These are phyloP conservation scores for Agapornis roseicollis DNA, from an alignment of 2,113 vertebrate species.

Conservation along the genomic window DNA sequence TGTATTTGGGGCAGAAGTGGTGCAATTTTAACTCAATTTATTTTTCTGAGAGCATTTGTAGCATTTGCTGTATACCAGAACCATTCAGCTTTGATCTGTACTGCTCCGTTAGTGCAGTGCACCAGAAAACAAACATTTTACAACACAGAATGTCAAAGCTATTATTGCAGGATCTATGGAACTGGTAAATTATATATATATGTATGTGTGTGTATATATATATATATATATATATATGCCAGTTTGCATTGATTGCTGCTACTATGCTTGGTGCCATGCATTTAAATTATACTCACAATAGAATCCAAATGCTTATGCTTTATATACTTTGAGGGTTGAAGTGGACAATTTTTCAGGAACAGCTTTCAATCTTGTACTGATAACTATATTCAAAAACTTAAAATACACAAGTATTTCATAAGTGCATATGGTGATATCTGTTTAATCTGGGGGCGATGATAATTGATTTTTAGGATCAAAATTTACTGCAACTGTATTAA, in stretches of 20 bases:
- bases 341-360: neutral
- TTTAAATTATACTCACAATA: neutral
- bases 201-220: neutral
- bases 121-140: neutral
- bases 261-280: neutral
- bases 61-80: neutral
- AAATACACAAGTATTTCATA: neutral
- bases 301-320: neutral
- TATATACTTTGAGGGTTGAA: neutral
- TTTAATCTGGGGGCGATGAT: neutral
- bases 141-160: neutral
- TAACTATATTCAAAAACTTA: neutral
- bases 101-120: neutral
- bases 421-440: neutral
- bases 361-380: neutral
- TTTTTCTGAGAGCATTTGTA: neutral
- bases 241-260: neutral
- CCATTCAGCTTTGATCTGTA: neutral
- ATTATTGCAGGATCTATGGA: neutral
- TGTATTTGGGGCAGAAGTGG: neutral
- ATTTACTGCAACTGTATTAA: neutral
- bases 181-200: neutral
- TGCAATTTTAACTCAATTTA: neutral
- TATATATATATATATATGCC: no score
- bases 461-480: neutral